Conservation (phyloP, 2,888 invertebrate species). For the Cryptocephalus primarius region DNA sequence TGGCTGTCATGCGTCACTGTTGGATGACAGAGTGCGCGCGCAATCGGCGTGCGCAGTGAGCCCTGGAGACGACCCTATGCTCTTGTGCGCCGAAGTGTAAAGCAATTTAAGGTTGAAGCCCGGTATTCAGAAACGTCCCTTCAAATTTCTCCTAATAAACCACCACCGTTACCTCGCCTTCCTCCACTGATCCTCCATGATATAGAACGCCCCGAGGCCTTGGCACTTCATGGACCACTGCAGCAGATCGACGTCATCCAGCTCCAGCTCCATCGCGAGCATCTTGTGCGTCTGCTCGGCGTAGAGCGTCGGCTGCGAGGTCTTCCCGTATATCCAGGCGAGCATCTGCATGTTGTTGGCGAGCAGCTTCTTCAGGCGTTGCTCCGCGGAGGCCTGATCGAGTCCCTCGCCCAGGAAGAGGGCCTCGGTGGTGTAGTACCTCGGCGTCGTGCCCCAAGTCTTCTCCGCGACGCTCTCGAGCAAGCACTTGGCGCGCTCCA, state of each 20-base stretch:
- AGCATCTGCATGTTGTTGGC: slow-evolving; percentile 54
- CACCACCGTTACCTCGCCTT: slow-evolving; percentile 8
- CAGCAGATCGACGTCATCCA: slow-evolving; percentile 45
- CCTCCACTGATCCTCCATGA: slow-evolving; percentile 42
- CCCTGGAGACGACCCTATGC: too few relatives aligned
- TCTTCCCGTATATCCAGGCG: slow-evolving; percentile 47
- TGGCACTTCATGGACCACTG: slow-evolving; percentile 47
- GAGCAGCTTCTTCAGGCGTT: slow-evolving; percentile 41
- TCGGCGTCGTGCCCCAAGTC: slow-evolving; percentile 17
- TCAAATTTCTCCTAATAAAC: too few relatives aligned
- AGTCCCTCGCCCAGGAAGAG: slow-evolving; percentile 34
- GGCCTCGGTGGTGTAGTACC: slow-evolving; percentile 40
- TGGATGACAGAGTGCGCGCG: too few relatives aligned
- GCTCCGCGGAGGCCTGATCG: slow-evolving; percentile 24
- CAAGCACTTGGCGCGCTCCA: slow-evolving; percentile 38
- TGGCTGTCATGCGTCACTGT: too few relatives aligned
- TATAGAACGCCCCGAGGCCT: slow-evolving; percentile 34
- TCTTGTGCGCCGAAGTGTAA: too few relatives aligned
- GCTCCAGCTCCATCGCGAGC: slow-evolving; percentile 44
- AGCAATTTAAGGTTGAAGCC: too few relatives aligned
- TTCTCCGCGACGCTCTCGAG: slow-evolving; percentile 40
- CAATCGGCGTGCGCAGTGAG: too few relatives aligned
- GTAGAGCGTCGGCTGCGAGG: slow-evolving; percentile 43
- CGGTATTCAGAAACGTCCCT: too few relatives aligned
- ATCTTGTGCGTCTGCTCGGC: slow-evolving; percentile 46